Evolutionary conservation across 2,888 invertebrate genomes (phyloP).

Genomic region (Abscondita cerata): DNA sequence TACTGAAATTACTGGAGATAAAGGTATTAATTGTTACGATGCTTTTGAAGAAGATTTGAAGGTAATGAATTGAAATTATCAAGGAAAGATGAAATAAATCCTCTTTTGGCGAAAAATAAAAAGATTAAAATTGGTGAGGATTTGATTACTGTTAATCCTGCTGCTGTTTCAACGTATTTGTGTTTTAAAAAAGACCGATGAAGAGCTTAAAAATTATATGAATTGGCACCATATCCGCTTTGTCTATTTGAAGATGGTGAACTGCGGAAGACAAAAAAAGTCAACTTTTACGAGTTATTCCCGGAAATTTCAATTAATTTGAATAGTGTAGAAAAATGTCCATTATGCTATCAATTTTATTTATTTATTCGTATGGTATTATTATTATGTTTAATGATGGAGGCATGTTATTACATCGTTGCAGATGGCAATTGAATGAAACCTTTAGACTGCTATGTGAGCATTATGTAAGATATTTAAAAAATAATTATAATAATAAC

Average conservation of each 20-base stretch:
- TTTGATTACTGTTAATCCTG: constrained; percentile 32
- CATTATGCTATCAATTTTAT: constrained; percentile 8
- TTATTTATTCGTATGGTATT: too few relatives aligned
- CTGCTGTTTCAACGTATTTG: constrained; percentile 13
- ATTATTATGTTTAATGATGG: too few relatives aligned
- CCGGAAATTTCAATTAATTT: constrained; percentile 4
- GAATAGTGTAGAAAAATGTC: not conserved
- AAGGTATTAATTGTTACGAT: constrained; percentile 31
- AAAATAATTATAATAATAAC: constrained; percentile 6
- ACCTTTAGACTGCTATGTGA: not conserved
- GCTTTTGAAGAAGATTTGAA: constrained; percentile 28
- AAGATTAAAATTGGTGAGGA: constrained; percentile 30
- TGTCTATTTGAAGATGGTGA: not conserved
- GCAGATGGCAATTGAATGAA: constrained; percentile 8
- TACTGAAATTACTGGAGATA: constrained; percentile 31
- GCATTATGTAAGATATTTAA: constrained; percentile 7
- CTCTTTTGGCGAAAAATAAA: constrained; percentile 12
- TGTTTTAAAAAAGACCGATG: constrained; percentile 19
- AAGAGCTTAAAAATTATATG: constrained; percentile 1
- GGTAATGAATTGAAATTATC: constrained; percentile 22
- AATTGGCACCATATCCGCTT: constrained; percentile 6
- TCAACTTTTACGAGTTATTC: constrained; percentile 3
- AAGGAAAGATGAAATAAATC: constrained; percentile 24
- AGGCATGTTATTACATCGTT: constrained; percentile 7
- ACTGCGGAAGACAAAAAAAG: constrained; percentile 7